A percentile compares a stretch with the other conserved stretches of the same genome.
Conservation (phyloP, 1,140 invertebrate genomes). For the Drosophila melanica region DNA sequence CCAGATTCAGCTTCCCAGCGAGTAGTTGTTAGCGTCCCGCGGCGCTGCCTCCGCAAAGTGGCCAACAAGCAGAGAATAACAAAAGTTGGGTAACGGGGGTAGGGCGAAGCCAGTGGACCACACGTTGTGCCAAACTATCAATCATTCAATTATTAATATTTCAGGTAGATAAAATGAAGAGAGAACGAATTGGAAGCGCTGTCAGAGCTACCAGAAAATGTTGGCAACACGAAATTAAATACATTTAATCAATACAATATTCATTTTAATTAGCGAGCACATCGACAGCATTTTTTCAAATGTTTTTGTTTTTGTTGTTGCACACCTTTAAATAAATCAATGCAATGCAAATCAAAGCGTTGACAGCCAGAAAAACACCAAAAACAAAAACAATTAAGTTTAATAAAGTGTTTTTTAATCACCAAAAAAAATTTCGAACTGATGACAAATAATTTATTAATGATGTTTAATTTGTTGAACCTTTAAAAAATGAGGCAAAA, state of each 20-base stretch:
- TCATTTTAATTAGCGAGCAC: constrained; percentile 65
- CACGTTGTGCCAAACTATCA: constrained; percentile 66
- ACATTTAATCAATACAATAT: constrained; percentile 67
- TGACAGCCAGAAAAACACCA: constrained; percentile 39
- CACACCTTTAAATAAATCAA: constrained; percentile 59
- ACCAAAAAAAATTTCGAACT: constrained; percentile 12
- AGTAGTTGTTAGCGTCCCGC: constrained; percentile 54
- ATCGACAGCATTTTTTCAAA: background rate
- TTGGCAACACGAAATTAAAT: constrained; percentile 55
- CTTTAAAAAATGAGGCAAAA: constrained; percentile 35
- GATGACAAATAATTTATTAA: constrained; percentile 60
- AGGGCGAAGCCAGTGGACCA: constrained; percentile 41
- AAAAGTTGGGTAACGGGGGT: background rate
- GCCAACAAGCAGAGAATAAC: constrained; percentile 25
- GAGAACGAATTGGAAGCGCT: constrained; percentile 8
- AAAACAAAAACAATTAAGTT: constrained; percentile 5
- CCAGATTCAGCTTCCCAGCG: constrained; percentile 50
- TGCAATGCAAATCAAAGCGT: constrained; percentile 11
- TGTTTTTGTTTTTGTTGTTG: constrained; percentile 39
- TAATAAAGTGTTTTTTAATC: constrained; percentile 35
- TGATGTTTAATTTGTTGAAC: constrained; percentile 65
- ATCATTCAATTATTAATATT: constrained; percentile 73
- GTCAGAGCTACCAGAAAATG: constrained; percentile 58
- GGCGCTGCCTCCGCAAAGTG: constrained; percentile 53
- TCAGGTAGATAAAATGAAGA: constrained; percentile 12